Conservation (phyloP, 2,888 invertebrate species). For the Limulus polyphemus region DNA sequence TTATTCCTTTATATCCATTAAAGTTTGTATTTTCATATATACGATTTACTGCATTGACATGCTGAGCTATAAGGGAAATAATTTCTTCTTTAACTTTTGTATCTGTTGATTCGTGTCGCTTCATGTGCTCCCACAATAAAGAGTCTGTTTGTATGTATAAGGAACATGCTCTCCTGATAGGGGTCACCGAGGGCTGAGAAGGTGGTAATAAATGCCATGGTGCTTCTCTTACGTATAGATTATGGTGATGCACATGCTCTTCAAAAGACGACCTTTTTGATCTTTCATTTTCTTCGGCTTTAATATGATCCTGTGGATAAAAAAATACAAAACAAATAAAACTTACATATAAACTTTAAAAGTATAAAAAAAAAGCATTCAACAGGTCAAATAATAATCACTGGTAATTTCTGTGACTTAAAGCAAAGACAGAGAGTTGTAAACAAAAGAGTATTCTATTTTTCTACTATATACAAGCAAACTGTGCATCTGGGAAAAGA, state of each 20-base stretch:
- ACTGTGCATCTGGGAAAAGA: too few species aligned
- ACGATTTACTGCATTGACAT: conserved; percentile 95
- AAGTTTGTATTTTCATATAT: conserved; percentile 91
- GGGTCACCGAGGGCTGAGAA: conserved; percentile 4
- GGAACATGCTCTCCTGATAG: conserved; percentile 68
- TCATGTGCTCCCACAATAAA: conserved; percentile 88
- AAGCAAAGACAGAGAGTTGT: too few species aligned
- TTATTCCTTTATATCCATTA: conserved; percentile 88
- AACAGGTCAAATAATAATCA: too few species aligned
- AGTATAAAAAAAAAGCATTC: too few species aligned
- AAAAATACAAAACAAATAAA: too few species aligned
- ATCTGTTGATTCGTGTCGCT: conserved; percentile 38
- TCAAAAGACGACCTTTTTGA: background rate
- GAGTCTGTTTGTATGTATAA: conserved; percentile 97
- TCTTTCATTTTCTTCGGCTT: too few species aligned
- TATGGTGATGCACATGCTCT: conserved; percentile 5
- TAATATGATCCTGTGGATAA: too few species aligned
- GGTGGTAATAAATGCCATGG: background rate
- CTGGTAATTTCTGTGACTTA: too few species aligned
- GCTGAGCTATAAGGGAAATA: conserved; percentile 89
- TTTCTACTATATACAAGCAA: too few species aligned
- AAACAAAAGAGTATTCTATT: too few species aligned
- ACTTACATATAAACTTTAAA: too few species aligned
- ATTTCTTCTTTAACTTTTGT: conserved; percentile 95
- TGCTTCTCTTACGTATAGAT: conserved; percentile 24